Evolutionary conservation across 2,797 vertebrate species (phyloP).

Genomic region (Epinephelus coioides): DNA sequence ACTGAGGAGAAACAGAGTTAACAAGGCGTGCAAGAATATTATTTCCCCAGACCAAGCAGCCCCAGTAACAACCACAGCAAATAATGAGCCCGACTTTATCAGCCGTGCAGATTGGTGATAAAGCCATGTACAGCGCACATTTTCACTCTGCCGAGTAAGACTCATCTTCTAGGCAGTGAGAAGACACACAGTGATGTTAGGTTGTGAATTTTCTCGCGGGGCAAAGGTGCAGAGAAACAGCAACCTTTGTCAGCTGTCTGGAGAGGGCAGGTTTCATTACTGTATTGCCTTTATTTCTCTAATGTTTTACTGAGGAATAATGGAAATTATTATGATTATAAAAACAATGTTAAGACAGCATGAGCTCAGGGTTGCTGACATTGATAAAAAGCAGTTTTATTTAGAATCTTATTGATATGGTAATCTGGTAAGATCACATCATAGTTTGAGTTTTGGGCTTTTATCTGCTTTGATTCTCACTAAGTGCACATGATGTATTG

Average conservation of each 20-base stretch:
- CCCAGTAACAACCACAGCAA: slow-evolving; percentile 55
- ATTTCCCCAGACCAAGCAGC: slow-evolving; percentile 57
- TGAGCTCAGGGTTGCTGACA: no score
- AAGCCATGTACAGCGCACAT: slow-evolving; percentile 14
- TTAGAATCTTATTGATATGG: neutral
- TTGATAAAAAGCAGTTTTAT: neutral
- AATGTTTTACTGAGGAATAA: neutral
- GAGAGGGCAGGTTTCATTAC: neutral
- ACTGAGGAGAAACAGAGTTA: slow-evolving; percentile 46
- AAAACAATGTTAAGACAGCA: neutral
- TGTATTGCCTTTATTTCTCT: neutral
- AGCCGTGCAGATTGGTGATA: slow-evolving; percentile 57
- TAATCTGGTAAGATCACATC: neutral
- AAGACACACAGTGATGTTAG: slow-evolving; percentile 4
- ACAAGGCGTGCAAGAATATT: slow-evolving; percentile 63
- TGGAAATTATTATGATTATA: neutral
- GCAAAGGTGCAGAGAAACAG: neutral
- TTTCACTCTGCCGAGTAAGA: slow-evolving; percentile 30
- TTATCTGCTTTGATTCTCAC: neutral
- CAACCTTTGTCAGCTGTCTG: neutral
- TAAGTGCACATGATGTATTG: neutral
- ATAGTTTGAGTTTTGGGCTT: neutral
- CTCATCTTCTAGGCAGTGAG: slow-evolving; percentile 34
- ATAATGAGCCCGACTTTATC: slow-evolving; percentile 64
- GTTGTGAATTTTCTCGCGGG: slow-evolving; percentile 20